Base-by-base conservation (phyloP, 2,797 vertebrate genomes). In the Lindbergichthys nudifrons region DNA sequence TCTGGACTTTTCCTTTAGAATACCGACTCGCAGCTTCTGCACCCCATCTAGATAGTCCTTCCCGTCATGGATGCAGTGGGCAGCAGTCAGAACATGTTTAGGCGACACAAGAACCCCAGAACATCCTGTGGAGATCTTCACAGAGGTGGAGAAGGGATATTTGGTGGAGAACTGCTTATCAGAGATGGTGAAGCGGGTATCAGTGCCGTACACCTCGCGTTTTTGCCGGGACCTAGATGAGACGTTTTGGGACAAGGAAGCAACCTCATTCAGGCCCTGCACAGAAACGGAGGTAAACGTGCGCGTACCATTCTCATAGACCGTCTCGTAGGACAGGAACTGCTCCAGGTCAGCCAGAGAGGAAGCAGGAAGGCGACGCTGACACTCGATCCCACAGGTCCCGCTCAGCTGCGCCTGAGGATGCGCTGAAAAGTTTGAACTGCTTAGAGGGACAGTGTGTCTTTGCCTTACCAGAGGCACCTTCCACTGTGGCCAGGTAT, bases 71-170 rank as follows among this genome's bases (percentile, higher is more conserved):
- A 99, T 91, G 45, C 98, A 99, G 91, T 98, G 98, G 43, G 98
- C 98, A 0, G 98, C 98, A 0, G 98, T 99, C 14, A 99, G 92
- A 26, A 98, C 97, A 0, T 99, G 98, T 63, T 79, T 96, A 1
- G 96, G 96, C 16, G 98, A 98, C 54, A 99, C 71, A 0, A 99
- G 95, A 42, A 97, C 92, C 0, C 98, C 98, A 0, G 97, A 99
- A 77, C 98, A 99, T 70, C 98, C 98, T 0, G 97, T 98, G 87
- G 98, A 99, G 73, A 99, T 92, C 92, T 98, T 99, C 74, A 99
- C 98, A 0, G 98, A 93, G 0, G 97, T 97, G 66, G 92, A 97
- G 91, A 99, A 99, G 0, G 98, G 98, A 69, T 96, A 99, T 59
- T 94, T 97, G 84, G 96, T 96, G 45, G 96, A 94, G 85, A 95